Percentiles rank a stretch among this genome's conserved stretches.
Conservation (phyloP, 2,797 vertebrate genomes). For the Sphenopsis melanotis region DNA sequence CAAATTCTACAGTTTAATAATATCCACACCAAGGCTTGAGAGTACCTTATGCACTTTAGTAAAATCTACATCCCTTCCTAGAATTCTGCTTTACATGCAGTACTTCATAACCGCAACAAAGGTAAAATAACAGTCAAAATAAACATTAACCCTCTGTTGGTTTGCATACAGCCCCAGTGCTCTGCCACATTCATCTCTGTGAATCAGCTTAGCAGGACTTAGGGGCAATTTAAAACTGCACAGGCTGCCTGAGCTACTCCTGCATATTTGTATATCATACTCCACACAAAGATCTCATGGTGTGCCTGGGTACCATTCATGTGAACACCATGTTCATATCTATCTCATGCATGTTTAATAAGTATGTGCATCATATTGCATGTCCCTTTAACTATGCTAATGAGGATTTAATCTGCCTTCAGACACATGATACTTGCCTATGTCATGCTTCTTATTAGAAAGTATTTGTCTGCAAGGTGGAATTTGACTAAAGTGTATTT, state of each 20-base stretch:
- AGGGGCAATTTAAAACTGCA: neutral
- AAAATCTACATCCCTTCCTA: neutral
- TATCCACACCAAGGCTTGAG: neutral
- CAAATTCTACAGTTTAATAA: neutral
- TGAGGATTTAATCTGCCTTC: neutral
- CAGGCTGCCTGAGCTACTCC: neutral
- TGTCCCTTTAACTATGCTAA: neutral
- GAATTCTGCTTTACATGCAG: neutral
- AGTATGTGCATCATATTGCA: neutral
- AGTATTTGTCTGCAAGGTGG: neutral
- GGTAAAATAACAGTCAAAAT: neutral
- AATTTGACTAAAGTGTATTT: neutral
- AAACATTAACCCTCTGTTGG: neutral
- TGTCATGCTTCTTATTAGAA: neutral
- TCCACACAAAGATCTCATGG: no score
- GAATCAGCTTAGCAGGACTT: neutral
- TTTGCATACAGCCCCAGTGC: neutral
- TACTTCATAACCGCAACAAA: neutral
- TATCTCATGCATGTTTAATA: neutral
- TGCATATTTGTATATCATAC: neutral
- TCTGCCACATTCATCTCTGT: neutral
- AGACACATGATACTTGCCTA: neutral
- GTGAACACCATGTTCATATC: rapidly evolving
- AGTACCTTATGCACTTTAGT: neutral
- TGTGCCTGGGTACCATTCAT: rapidly evolving